phyloP scores from a whole-genome alignment of 2,797 vertebrate species.

The Pseudocheirus occidentalis region DNA sequence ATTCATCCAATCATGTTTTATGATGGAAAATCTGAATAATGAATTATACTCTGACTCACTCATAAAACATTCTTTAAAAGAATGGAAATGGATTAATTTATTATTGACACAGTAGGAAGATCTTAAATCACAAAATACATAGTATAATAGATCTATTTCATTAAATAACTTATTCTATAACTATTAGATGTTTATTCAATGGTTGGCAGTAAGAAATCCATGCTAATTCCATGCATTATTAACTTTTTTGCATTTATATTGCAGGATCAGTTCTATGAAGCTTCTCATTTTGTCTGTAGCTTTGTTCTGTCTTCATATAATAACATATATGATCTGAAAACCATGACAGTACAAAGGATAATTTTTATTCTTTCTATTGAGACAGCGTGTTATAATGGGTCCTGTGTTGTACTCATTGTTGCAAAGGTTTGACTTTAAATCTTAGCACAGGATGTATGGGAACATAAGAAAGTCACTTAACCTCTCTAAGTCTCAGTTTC shows the following conservation, averaged over 20 bases:
- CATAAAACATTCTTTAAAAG: neutral
- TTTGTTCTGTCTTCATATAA: neutral
- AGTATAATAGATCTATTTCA: neutral
- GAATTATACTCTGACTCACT: neutral
- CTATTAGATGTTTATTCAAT: neutral
- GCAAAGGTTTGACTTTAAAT: neutral
- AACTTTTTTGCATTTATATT: neutral
- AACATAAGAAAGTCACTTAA: neutral
- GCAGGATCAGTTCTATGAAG: neutral
- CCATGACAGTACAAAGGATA: neutral
- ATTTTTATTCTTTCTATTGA: neutral
- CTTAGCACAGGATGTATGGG: neutral
- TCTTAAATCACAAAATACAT: neutral
- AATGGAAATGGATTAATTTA: neutral
- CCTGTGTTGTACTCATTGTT: neutral
- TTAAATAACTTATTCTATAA: neutral
- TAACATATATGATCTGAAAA: neutral
- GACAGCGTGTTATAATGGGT: neutral
- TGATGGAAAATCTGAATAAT: neutral
- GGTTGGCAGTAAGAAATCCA: slow-evolving; percentile 16
- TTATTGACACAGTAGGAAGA: neutral
- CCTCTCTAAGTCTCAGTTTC: too few species aligned
- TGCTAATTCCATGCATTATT: neutral
- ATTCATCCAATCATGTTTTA: neutral
- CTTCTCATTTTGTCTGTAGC: neutral